Evolutionary conservation across 2,113 vertebrate species (phyloP).

Genomic region (Montifringilla adamsi): DNA sequence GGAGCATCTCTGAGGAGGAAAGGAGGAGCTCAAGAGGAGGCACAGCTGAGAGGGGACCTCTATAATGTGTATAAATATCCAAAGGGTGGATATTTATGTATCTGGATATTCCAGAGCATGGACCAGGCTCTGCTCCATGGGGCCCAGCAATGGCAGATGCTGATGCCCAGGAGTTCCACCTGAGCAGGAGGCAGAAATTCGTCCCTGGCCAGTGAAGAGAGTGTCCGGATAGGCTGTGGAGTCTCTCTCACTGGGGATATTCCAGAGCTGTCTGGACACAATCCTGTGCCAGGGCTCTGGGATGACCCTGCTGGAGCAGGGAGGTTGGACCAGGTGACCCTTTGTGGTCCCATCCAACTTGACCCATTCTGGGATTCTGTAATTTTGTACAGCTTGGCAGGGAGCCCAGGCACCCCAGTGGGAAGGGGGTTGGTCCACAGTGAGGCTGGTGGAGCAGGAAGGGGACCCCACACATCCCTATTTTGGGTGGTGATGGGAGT

Average conservation of each 20-base stretch:
- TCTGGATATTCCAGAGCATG: background rate
- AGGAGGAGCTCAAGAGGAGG: background rate
- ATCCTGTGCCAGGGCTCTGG: background rate
- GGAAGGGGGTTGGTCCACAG: background rate
- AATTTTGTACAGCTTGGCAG: background rate
- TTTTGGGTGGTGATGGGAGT: background rate
- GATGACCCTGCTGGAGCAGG: background rate
- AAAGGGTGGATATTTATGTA: background rate
- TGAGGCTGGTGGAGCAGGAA: background rate
- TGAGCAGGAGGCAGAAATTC: background rate
- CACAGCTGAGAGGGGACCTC: background rate
- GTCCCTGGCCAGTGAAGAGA: background rate
- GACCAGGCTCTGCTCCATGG: background rate
- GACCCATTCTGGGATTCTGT: background rate
- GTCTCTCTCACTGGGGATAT: too few species aligned
- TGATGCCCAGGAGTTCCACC: background rate
- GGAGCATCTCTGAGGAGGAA: background rate
- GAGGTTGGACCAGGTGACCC: background rate
- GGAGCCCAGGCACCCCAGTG: background rate
- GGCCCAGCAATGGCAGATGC: background rate
- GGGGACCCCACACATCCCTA: too few species aligned
- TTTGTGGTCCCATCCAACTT: too few species aligned
- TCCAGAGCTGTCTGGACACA: rapidly evolving
- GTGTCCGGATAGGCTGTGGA: too few species aligned
- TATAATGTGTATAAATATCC: background rate